A percentile compares a stretch with the other conserved stretches of the same genome.
Conservation (phyloP, 2,888 invertebrate species). For the Rhorus exstirpatorius region DNA sequence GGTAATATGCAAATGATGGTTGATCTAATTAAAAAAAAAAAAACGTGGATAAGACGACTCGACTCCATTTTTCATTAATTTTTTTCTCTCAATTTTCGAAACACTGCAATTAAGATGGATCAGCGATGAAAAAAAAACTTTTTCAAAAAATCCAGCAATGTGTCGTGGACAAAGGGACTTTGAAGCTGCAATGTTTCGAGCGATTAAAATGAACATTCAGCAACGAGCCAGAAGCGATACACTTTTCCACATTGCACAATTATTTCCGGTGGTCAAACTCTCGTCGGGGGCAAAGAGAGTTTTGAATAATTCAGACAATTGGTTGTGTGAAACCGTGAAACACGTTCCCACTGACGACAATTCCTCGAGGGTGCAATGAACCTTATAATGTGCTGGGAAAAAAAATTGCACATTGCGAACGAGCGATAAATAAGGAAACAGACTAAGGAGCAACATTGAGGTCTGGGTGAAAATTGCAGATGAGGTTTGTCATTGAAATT, state of each 20-base stretch:
- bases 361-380: slow-evolving; percentile 35
- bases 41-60: slow-evolving; percentile 93
- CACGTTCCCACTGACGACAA: not conserved
- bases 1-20: no score
- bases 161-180: no score
- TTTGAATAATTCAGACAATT: slow-evolving; percentile 55
- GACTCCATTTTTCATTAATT: no score
- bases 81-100: no score
- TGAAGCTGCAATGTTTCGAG: not conserved
- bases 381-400: slow-evolving; percentile 52
- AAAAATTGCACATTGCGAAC: not conserved
- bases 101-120: no score
- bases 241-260: slow-evolving; percentile 5
- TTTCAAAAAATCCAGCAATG: no score
- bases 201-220: not conserved
- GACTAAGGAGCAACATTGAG: no score
- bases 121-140: no score
- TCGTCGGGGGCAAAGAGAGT: slow-evolving; percentile 55
- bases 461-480: no score
- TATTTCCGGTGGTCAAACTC: slow-evolving; percentile 42
- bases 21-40: not conserved
- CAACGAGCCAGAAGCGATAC: not conserved
- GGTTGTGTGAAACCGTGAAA: slow-evolving; percentile 41
- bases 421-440: not conserved
- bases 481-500: no score